Evolutionary conservation across 2,797 vertebrate species (phyloP), one percentile per base, ranked within the genome.

Genomic region (Clarias fuscus): DNA sequence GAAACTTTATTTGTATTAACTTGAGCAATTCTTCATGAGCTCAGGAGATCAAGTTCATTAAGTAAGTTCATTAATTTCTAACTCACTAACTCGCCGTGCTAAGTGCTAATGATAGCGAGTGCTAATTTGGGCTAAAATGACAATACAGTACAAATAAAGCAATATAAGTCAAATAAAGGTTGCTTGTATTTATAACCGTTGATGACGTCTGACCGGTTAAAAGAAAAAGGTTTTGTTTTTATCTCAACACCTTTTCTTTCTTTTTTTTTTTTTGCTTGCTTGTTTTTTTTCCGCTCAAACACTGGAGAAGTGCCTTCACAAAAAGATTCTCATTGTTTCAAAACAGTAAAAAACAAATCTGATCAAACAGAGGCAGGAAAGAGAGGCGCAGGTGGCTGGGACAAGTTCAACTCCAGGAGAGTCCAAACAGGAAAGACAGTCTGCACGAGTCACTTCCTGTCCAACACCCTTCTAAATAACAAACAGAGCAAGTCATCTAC

Each of bases 311-410:
- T 62, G 73, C 67, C 40, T 68, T 77, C 11, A 65, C 13, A 1
- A 58, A 86, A 65, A 88, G n/a, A 82, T 77, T 43, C 17, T 40
- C 22, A 43, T 61, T 86, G 61, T 84, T 81, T 37, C 8, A 56
- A 71, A 56, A 56, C 14, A 91, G 90, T 56, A 81, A 48, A 92
- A 85, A 91, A 90, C 79, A 91, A 83, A 92, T 92, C 93, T 95
- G 93, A 95, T 93, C 92, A 96, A 95, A 95, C 93, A 95, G 88
- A 88, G 88, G 86, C 92, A 93, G 94, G 93, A 95, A 93, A 85
- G 86, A 72, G 84, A 62, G 77, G 86, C 86, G 91, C 91, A 95
- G 94, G 94, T 94, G 92, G 90, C 90, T 89, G 88, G 88, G 89
- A 90, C 87, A 86, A 73, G 83, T 84, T 91, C 88, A 76, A 86